phyloP scores from a whole-genome alignment of 2,113 vertebrate species.

The Sphaerodactylus townsendi region DNA sequence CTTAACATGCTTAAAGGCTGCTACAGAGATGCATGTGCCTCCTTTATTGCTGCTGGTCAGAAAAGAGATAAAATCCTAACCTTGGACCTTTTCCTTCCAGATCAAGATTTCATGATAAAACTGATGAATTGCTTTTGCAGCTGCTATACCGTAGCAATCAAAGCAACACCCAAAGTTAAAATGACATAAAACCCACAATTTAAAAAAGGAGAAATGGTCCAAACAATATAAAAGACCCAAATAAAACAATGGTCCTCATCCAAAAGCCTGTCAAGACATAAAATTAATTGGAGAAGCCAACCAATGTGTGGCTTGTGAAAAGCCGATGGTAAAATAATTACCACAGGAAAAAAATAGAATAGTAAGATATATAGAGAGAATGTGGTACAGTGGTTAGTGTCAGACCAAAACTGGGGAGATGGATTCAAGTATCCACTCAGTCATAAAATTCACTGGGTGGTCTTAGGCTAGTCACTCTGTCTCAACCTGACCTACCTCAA shows the following conservation, averaged over 20 bases:
- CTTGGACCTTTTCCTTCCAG: not conserved
- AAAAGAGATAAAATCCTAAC: not conserved
- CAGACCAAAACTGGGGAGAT: too few relatives aligned
- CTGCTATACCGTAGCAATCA: not conserved
- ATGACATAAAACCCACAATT: not conserved
- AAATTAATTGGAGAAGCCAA: too few relatives aligned
- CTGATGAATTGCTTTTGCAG: not conserved
- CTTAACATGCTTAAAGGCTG: not conserved
- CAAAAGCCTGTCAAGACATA: not conserved
- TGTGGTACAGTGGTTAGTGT: too few relatives aligned
- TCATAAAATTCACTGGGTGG: too few relatives aligned
- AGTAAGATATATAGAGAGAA: not conserved
- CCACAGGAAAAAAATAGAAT: not conserved
- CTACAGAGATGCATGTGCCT: not conserved
- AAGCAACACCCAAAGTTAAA: not conserved
- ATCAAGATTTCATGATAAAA: not conserved
- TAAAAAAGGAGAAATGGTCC: not conserved
- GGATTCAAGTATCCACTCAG: too few relatives aligned
- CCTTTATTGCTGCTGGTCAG: not conserved
- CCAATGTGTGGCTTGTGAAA: not conserved
- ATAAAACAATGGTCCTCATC: not conserved
- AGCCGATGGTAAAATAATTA: not conserved
- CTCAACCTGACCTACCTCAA: too few relatives aligned
- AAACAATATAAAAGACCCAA: not conserved
- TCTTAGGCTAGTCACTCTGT: too few relatives aligned